These are phyloP conservation scores for Phyllotis vaccarum DNA, from an alignment of 2,797 vertebrate species.

Conservation along the genomic window DNA sequence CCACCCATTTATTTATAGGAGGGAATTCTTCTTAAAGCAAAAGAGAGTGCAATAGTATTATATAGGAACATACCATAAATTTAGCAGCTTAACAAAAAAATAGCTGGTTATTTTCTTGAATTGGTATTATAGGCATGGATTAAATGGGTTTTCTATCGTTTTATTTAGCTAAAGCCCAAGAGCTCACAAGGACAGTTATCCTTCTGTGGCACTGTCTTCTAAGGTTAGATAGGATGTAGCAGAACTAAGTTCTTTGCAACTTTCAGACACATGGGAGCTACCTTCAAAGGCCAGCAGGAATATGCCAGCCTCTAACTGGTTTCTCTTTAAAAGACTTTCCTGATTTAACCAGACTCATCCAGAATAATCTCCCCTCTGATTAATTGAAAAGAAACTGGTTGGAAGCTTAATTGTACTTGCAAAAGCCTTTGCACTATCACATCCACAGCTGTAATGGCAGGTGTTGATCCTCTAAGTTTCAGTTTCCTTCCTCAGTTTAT, in stretches of 20 bases:
- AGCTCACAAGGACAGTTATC: background rate
- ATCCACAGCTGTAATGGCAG: background rate
- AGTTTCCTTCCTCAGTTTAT: constrained; percentile 10
- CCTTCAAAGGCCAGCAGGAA: background rate
- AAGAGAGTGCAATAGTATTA: background rate
- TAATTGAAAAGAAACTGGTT: constrained; percentile 13
- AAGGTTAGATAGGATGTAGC: background rate
- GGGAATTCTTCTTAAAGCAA: background rate
- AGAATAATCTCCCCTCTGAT: background rate
- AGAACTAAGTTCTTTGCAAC: background rate
- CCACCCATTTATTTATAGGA: background rate
- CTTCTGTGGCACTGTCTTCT: background rate
- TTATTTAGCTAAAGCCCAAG: background rate
- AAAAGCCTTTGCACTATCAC: background rate
- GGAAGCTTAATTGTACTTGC: background rate
- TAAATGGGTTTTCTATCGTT: background rate
- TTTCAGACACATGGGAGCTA: background rate
- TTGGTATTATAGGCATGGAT: background rate
- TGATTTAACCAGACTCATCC: background rate
- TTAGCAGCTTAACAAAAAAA: background rate
- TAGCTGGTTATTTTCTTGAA: background rate
- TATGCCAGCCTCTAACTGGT: background rate
- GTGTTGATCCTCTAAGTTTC: background rate
- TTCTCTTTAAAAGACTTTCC: background rate
- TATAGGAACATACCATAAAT: background rate